Base-by-base conservation (phyloP, 2,797 vertebrate genomes). In the Sebastes kiyomatsui region DNA sequence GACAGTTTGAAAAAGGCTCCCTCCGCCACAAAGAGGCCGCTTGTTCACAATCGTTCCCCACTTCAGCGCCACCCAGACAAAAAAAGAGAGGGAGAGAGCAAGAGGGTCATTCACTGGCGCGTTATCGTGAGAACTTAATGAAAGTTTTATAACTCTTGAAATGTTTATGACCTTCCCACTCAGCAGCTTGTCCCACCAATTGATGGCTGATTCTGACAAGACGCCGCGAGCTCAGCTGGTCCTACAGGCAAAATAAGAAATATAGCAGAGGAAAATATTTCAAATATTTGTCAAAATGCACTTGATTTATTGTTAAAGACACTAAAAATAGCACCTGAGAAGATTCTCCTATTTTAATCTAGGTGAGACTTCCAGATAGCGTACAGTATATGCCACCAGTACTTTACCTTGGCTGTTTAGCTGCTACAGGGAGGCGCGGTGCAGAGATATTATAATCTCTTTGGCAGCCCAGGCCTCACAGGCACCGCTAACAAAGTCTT, bases 71-170 rank as follows among this genome's bases (percentile, higher is more conserved):
- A 73, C 69, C 87, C 81, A 75, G 90, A 92, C 90, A 90, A 94
- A 94, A 72, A 92, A 90, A 76, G 88, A 87, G 81, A 86, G 85
- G 67, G 77, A 81, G 84, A 90, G 91, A 88, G 88, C 90, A 89
- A 87, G 92, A 90, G 94, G 96, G 95, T 96, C 95, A 96, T 82
- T 94, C 84, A 88, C 94, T 95, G 91, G 92, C 81, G 88, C 94
- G 93, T 95, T 96, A 96, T 97, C 96, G 96, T 96, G 96, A 97
- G 96, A 97, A 97, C 96, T 96, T 96, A 96, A 96, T 96, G 95
- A 96, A 96, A 96, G 95, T 96, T 96, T 96, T 96, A 96, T 96
- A 96, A 96, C 95, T 96, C 95, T 96, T 96, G 96, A 97, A 96
- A 96, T 96, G 96, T 96, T 96, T 96, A 95, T 96, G 96, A 96